Percentiles rank a stretch among this genome's conserved stretches.
phyloP scores from a whole-genome alignment of 2,797 vertebrate species.

The Malacoctenus gilli region DNA sequence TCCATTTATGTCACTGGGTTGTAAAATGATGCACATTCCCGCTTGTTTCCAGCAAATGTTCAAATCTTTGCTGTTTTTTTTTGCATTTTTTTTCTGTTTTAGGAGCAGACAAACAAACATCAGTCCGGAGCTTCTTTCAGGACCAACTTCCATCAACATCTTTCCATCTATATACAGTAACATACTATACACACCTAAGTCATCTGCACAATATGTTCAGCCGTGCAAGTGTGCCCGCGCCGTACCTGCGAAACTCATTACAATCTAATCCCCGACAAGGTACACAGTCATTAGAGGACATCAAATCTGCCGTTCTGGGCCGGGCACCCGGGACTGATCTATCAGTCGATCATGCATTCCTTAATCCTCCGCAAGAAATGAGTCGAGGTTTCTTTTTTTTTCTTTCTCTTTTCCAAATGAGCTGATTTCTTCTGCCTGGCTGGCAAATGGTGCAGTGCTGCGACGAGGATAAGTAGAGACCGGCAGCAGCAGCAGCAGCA shows the following conservation, averaged over 20 bases:
- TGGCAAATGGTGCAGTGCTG: slow-evolving; percentile 31
- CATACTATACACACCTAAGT: slow-evolving; percentile 71
- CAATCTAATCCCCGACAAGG: slow-evolving; percentile 69
- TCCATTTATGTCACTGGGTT: slow-evolving; percentile 31
- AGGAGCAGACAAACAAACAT: slow-evolving; percentile 34
- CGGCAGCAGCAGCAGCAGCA: slow-evolving; percentile 45
- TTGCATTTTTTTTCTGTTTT: slow-evolving; percentile 30
- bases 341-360: slow-evolving; percentile 72
- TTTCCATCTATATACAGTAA: slow-evolving; percentile 71
- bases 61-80: slow-evolving; percentile 10
- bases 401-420: no score
- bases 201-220: slow-evolving; percentile 56
- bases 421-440: slow-evolving; percentile 42
- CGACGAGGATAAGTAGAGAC: slow-evolving; percentile 47
- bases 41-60: no score
- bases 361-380: slow-evolving; percentile 63
- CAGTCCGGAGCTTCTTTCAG: slow-evolving; percentile 51
- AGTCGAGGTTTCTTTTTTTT: slow-evolving; percentile 54
- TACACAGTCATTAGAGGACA: slow-evolving; percentile 65
- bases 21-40: slow-evolving; percentile 45
- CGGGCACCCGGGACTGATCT: slow-evolving; percentile 61
- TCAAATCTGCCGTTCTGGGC: slow-evolving; percentile 63
- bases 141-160: slow-evolving; percentile 56
- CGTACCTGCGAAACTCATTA: slow-evolving; percentile 69
- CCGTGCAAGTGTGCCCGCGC: slow-evolving; percentile 52